These are phyloP conservation scores for Agelastica alni DNA, from an alignment of 2,888 invertebrate genomes.

Conservation along the genomic window DNA sequence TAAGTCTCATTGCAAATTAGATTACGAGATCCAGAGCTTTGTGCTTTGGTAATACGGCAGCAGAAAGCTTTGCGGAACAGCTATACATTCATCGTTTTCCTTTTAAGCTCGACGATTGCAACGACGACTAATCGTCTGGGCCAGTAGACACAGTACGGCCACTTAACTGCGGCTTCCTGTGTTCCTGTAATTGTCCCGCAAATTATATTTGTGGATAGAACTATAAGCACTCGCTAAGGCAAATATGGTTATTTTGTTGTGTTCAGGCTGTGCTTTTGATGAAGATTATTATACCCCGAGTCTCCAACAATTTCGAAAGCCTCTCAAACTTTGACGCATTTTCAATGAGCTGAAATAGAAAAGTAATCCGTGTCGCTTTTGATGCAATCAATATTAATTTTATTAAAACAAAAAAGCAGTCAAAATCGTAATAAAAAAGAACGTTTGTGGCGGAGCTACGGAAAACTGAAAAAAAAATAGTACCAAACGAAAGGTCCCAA, in stretches of 20 bases:
- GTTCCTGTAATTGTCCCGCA: constrained; percentile 56
- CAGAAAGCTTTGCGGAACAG: constrained; percentile 53
- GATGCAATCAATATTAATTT: too few relatives aligned
- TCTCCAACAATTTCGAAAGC: constrained; percentile 14
- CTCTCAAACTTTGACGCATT: constrained; percentile 18
- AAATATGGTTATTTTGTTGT: constrained; percentile 54
- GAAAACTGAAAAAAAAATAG: too few relatives aligned
- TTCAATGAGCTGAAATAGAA: constrained; percentile 12
- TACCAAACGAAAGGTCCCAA: too few relatives aligned
- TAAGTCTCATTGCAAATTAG: constrained; percentile 58
- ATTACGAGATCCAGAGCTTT: constrained; percentile 56
- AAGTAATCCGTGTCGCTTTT: too few relatives aligned
- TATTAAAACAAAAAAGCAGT: too few relatives aligned
- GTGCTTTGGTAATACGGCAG: constrained; percentile 55
- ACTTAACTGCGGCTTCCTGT: constrained; percentile 56
- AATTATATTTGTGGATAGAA: constrained; percentile 57
- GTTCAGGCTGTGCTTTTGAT: constrained; percentile 42
- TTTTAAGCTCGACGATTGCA: constrained; percentile 41
- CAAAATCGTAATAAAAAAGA: too few relatives aligned
- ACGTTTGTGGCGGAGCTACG: too few relatives aligned
- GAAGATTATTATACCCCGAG: constrained; percentile 19
- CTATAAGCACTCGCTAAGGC: constrained; percentile 50
- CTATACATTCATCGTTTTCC: constrained; percentile 28
- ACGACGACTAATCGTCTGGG: constrained; percentile 39
- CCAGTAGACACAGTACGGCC: constrained; percentile 48